Evolutionary conservation across 2,888 invertebrate genomes (phyloP).

Genomic region (Stenoptilia bipunctidactyla): DNA sequence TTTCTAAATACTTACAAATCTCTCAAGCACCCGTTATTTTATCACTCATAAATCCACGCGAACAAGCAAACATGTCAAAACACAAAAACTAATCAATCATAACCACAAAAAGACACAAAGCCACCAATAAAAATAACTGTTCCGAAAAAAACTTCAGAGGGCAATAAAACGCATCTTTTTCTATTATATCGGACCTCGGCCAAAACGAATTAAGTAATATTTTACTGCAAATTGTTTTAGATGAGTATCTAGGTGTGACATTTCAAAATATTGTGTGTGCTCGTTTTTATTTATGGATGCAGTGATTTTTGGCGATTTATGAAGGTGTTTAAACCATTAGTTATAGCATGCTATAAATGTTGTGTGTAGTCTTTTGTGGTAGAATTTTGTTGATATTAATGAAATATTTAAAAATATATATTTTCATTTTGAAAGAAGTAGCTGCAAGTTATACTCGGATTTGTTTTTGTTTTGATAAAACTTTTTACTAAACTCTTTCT

Average conservation of each 20-base stretch:
- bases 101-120: slow-evolving; percentile 23
- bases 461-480: too few relatives aligned
- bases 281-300: slow-evolving; percentile 13
- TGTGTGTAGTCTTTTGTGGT: too few relatives aligned
- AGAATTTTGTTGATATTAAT: too few relatives aligned
- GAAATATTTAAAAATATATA: too few relatives aligned
- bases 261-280: slow-evolving; percentile 18
- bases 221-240: slow-evolving; percentile 57
- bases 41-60: not conserved
- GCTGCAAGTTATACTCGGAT: too few relatives aligned
- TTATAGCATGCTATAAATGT: too few relatives aligned
- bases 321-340: too few relatives aligned
- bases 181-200: not conserved
- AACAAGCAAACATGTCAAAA: slow-evolving; percentile 14
- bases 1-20: too few relatives aligned
- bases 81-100: slow-evolving; percentile 30
- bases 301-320: not conserved
- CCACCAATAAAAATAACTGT: slow-evolving; percentile 27
- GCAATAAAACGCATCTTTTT: not conserved
- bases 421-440: too few relatives aligned
- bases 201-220: slow-evolving; percentile 54
- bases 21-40: too few relatives aligned
- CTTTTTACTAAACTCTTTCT: too few relatives aligned
- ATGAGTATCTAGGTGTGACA: slow-evolving; percentile 28
- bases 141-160: not conserved